phyloP scores from a whole-genome alignment of 2,113 vertebrate species.

The Chaenogobius annularis region DNA sequence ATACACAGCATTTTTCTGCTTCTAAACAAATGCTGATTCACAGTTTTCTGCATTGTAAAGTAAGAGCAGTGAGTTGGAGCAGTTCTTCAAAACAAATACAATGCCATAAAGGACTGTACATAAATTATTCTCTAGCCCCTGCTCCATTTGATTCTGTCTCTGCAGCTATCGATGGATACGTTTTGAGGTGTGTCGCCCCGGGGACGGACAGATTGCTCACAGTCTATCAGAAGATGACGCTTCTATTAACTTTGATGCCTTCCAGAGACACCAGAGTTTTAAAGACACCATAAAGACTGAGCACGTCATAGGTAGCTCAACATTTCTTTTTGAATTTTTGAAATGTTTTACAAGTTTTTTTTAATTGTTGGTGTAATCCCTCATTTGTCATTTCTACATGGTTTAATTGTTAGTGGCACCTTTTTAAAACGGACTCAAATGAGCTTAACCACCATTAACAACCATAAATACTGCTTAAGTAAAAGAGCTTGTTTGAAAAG shows the following conservation, averaged over 20 bases:
- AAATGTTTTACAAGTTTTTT: background rate
- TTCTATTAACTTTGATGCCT: slow-evolving; percentile 83
- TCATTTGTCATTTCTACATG: too few relatives aligned
- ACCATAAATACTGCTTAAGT: too few relatives aligned
- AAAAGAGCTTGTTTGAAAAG: too few relatives aligned
- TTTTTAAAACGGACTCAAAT: background rate
- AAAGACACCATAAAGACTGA: slow-evolving; percentile 70
- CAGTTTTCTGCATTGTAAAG: background rate
- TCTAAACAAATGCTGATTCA: background rate
- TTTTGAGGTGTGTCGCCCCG: slow-evolving; percentile 83
- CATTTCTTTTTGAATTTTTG: background rate
- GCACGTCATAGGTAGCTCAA: slow-evolving; percentile 57
- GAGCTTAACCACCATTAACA: background rate
- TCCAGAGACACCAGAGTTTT: slow-evolving; percentile 77
- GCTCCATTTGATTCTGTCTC: background rate
- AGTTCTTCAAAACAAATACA: too few relatives aligned
- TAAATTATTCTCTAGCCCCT: background rate
- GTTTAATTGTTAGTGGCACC: background rate
- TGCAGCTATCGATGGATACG: slow-evolving; percentile 87
- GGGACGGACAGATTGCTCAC: slow-evolving; percentile 76
- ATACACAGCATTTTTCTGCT: background rate
- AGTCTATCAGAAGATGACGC: slow-evolving; percentile 78
- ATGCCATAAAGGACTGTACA: too few relatives aligned
- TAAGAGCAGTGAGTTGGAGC: background rate
- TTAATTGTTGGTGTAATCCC: too few relatives aligned